Evolutionary conservation across 2,113 vertebrate genomes (phyloP).

Genomic region (Poeciliopsis retropinna): DNA sequence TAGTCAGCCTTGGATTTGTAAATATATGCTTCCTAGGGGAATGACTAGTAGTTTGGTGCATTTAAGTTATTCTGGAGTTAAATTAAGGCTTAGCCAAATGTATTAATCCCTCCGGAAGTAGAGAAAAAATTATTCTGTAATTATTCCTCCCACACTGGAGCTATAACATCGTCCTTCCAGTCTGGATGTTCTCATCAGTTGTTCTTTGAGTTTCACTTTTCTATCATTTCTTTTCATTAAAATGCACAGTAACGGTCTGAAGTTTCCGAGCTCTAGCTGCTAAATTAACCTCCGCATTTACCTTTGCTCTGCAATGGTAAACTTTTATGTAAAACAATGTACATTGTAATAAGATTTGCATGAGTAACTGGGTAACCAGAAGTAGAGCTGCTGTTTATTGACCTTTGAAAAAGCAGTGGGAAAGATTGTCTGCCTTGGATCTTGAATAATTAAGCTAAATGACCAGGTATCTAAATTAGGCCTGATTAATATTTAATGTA

Average conservation of each 20-base stretch:
- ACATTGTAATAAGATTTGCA: slow-evolving; percentile 48
- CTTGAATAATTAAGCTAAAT: slow-evolving; percentile 55
- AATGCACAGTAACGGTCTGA: slow-evolving; percentile 6
- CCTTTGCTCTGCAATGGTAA: slow-evolving; percentile 31
- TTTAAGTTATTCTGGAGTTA: neutral
- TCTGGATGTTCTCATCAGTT: slow-evolving; percentile 7
- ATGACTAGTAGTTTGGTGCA: neutral
- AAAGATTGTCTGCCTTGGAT: slow-evolving; percentile 16
- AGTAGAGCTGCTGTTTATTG: slow-evolving; percentile 24
- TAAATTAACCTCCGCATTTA: slow-evolving; percentile 28
- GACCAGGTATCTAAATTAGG: slow-evolving; percentile 50
- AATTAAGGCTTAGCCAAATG: slow-evolving; percentile 2
- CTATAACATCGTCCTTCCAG: neutral
- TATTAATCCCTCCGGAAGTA: neutral
- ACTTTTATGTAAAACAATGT: slow-evolving; percentile 43
- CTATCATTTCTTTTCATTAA: neutral
- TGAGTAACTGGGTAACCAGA: slow-evolving; percentile 39
- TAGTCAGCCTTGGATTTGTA: slow-evolving; percentile 8
- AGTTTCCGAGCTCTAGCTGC: slow-evolving; percentile 4
- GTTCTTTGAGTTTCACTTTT: neutral
- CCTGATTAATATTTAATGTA: slow-evolving; percentile 45
- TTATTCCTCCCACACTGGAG: neutral
- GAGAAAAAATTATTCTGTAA: neutral
- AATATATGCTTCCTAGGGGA: slow-evolving; percentile 5
- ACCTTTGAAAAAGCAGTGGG: slow-evolving; percentile 41